Conservation (phyloP, 2,797 vertebrate species). For the Girardinus metallicus region DNA sequence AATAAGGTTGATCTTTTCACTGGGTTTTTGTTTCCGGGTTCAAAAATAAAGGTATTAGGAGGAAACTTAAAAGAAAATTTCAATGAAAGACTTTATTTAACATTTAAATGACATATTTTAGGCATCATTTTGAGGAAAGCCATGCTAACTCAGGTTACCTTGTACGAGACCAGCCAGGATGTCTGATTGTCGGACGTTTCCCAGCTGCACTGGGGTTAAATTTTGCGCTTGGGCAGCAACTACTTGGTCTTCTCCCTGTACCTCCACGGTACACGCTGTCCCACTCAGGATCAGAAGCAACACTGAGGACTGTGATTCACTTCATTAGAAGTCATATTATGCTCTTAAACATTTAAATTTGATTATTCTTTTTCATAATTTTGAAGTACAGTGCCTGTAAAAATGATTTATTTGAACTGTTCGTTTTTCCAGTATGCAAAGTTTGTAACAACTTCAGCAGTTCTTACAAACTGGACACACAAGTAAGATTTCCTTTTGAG, state of each 20-base stretch:
- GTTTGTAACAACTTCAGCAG: background rate
- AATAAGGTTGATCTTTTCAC: background rate
- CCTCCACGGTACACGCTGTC: constrained; percentile 84
- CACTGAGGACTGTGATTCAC: constrained; percentile 85
- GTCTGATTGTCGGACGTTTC: constrained; percentile 85
- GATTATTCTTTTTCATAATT: background rate
- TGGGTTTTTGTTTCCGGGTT: background rate
- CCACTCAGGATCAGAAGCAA: constrained; percentile 84
- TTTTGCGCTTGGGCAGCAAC: constrained; percentile 84
- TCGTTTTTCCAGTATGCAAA: background rate
- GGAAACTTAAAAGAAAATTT: background rate
- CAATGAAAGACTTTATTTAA: background rate
- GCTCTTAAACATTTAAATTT: background rate
- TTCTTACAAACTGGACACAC: background rate
- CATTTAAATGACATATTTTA: background rate
- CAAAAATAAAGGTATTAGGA: background rate
- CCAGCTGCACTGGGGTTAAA: constrained; percentile 84
- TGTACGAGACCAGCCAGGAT: constrained; percentile 77
- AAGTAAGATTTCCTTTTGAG: no score
- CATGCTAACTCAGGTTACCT: constrained; percentile 59
- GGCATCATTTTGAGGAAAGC: background rate
- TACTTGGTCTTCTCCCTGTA: constrained; percentile 84
- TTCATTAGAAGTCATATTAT: background rate
- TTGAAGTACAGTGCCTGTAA: background rate
- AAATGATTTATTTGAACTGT: background rate